phyloP scores from a whole-genome alignment of 30 jellyfish, hydroid and myxozoan genomes.

The Mastigias papua region DNA sequence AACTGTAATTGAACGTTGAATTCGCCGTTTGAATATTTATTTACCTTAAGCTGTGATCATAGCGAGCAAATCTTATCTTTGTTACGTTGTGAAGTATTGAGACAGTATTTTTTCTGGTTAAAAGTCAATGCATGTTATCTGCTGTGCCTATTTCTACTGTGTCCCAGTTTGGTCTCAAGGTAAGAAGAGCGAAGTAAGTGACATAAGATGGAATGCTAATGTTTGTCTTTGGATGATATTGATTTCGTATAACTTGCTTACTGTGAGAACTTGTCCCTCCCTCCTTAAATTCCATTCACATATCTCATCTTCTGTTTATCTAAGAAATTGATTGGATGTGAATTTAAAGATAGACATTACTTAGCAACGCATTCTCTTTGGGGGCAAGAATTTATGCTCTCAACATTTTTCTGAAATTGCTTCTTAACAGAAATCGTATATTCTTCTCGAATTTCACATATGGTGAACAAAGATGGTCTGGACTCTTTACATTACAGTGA shows the following conservation, averaged over 20 bases:
- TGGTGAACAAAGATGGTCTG: slow-evolving; percentile 9
- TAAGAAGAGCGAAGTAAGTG: no score
- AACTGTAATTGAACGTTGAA: no score
- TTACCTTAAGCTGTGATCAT: no score
- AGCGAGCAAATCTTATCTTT: no score
- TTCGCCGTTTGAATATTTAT: no score
- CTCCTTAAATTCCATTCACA: neutral
- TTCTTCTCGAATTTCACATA: neutral
- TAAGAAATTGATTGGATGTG: slow-evolving; percentile 5
- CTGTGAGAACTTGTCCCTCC: neutral
- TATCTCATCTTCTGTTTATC: neutral
- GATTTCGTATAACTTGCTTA: neutral
- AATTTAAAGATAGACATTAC: neutral
- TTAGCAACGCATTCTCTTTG: neutral
- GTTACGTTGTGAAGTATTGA: no score
- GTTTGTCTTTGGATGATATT: neutral
- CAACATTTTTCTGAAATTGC: neutral
- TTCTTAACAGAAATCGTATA: slow-evolving; percentile 1
- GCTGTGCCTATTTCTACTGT: no score
- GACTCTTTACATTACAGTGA: slow-evolving; percentile 35
- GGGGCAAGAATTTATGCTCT: neutral
- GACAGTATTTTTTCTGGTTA: no score
- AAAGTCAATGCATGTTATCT: no score
- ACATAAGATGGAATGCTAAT: neutral
- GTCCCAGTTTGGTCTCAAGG: no score